These are phyloP conservation scores for Fundulus diaphanus DNA, from an alignment of 2,797 vertebrate genomes.

Conservation along the genomic window DNA sequence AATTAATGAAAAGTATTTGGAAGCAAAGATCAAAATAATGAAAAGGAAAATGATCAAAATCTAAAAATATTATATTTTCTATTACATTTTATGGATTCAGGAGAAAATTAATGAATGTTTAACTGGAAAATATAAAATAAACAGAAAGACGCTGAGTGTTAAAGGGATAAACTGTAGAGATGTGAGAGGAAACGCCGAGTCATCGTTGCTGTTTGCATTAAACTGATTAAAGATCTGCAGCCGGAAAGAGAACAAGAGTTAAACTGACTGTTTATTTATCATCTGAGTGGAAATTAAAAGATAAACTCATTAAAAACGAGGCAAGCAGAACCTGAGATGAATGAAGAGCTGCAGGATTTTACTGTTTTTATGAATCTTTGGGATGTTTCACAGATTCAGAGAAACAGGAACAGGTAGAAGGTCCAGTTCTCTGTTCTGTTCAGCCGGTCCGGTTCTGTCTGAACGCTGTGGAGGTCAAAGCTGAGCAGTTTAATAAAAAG, in stretches of 20 bases:
- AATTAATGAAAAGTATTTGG: neutral
- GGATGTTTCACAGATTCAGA: too few species aligned
- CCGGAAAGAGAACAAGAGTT: neutral
- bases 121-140: neutral
- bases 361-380: too few species aligned
- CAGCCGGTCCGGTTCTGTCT: too few species aligned
- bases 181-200: constrained; percentile 1
- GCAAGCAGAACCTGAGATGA: neutral
- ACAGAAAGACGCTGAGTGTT: neutral
- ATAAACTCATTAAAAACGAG: neutral
- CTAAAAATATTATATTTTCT: neutral
- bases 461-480: too few species aligned
- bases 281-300: neutral
- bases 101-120: neutral
- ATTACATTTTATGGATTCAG: neutral
- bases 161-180: neutral
- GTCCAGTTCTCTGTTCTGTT: neutral
- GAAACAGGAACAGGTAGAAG: neutral
- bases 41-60: neutral
- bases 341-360: neutral
- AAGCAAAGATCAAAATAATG: neutral
- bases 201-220: neutral
- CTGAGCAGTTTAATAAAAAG: too few species aligned
- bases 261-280: neutral
- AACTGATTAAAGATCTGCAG: neutral